Evolutionary conservation across 2,797 vertebrate species (phyloP).

Genomic region (Oryzias sinensis): DNA sequence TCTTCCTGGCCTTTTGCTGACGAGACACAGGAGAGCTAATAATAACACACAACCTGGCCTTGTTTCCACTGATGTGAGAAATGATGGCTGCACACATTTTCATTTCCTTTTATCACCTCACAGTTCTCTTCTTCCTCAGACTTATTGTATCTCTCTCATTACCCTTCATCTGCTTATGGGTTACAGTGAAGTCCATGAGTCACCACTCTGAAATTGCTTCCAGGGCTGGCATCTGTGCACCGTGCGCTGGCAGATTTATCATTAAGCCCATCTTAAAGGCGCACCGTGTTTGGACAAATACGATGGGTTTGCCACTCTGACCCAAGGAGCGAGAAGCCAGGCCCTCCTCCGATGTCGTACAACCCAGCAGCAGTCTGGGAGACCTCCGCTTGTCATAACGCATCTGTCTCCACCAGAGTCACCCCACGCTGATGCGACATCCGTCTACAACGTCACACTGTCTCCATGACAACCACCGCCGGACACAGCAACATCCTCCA

Average conservation of each 20-base stretch:
- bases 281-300: constrained; percentile 12
- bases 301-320: constrained; percentile 19
- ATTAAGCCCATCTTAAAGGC: constrained; percentile 1
- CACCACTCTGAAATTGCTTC: constrained; percentile 34
- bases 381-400: constrained; percentile 55
- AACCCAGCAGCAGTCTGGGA: constrained; percentile 39
- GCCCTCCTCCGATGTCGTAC: constrained; percentile 4
- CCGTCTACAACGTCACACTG: constrained; percentile 58
- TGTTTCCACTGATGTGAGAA: constrained; percentile 61
- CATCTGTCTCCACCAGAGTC: constrained; percentile 62
- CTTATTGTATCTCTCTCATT: not conserved
- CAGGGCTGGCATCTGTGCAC: constrained; percentile 19
- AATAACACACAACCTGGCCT: constrained; percentile 58
- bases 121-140: not conserved
- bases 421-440: constrained; percentile 60
- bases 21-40: constrained; percentile 55
- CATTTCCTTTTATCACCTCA: constrained; percentile 42
- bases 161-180: constrained; percentile 6
- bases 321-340: constrained; percentile 8
- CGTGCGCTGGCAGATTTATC: constrained; percentile 14
- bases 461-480: constrained; percentile 62
- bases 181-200: constrained; percentile 58
- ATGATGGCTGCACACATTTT: constrained; percentile 50
- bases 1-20: constrained; percentile 20
- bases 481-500: constrained; percentile 54